Percentiles rank a stretch among this genome's conserved stretches.
phyloP scores from a whole-genome alignment of 1,140 invertebrate genomes.

The Atopsyche davidsoni region DNA sequence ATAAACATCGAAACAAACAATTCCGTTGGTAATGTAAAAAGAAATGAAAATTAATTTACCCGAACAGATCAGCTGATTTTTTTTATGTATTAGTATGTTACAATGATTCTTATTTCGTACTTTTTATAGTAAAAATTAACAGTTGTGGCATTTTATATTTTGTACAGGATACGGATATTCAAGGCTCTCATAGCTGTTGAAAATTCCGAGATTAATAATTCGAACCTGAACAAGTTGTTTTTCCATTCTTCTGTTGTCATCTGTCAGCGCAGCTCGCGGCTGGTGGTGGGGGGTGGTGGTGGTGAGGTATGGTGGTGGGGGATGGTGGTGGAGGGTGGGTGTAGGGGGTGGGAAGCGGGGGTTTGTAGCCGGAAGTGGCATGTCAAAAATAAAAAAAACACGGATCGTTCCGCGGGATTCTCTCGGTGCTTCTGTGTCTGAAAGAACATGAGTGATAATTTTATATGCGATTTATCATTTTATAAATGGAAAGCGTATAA shows the following conservation, averaged over 20 bases:
- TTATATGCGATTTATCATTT: not conserved
- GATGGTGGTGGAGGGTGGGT: not conserved
- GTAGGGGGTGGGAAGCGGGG: not conserved
- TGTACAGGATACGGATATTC: not conserved
- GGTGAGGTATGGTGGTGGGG: too few relatives aligned
- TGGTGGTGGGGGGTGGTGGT: not conserved
- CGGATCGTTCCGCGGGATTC: not conserved
- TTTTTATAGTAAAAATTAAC: too few relatives aligned
- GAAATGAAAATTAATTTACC: too few relatives aligned
- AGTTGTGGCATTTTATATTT: too few relatives aligned
- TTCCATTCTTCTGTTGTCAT: slow-evolving; percentile 28
- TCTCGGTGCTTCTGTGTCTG: not conserved
- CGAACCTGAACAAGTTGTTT: slow-evolving; percentile 25
- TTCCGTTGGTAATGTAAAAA: too few relatives aligned
- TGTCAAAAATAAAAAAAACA: not conserved
- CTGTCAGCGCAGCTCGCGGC: slow-evolving; percentile 16
- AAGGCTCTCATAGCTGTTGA: slow-evolving; percentile 10
- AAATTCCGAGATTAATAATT: slow-evolving; percentile 23
- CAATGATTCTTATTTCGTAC: too few relatives aligned
- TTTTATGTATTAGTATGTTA: too few relatives aligned
- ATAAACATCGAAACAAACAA: too few relatives aligned
- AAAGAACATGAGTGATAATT: not conserved
- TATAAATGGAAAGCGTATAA: too few relatives aligned
- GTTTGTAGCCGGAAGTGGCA: not conserved
- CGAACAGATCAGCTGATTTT: too few relatives aligned